Evolutionary conservation across 1,140 invertebrate genomes (phyloP), one percentile per base, ranked within the genome.

Genomic region (Drosophila erecta): DNA sequence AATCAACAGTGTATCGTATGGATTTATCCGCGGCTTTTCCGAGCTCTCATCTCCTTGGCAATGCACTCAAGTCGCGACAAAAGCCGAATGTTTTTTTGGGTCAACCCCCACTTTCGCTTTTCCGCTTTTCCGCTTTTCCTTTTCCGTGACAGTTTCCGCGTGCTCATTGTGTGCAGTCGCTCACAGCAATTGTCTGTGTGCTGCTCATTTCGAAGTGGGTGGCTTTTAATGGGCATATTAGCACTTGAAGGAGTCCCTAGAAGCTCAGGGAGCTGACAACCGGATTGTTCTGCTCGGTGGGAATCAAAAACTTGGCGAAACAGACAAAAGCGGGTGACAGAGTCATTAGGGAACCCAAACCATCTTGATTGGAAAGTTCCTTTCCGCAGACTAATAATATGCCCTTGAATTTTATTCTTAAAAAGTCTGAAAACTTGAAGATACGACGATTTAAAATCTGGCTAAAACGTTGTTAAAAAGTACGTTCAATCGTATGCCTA

Each of bases 71-170:
- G 35, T 14, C 22, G 12, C 54, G 40, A 66, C 71, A 75, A 58
- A 65, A 76, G 60, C 53, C 24, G 53, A 76, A 76, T 76, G 72
- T 76, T 76, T 76, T 76, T 76, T 76, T 76, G 72, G 71, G 72
- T 76, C 72, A 75, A 47, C 60, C 46, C 49, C 46, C 66, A 7
- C 47, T 20, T 12, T 46, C 43, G 15, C 60, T 30, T 33, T 62
- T 20, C 37, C 20, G 46, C 17, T 33, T 50, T 76, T 44, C 40
- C 58, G 37, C 54, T 76, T 80, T 81, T 58, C 14, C 58, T 53
- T 51, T 60, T 71, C 71, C 22, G 54, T 54, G 43, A 81, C 78
- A 66, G 44, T 73, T 83, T 75, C 49, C 51, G 37, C 69, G 47
- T 47, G 15, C 50, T 60, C 55, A 71, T 75, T 76, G 62, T 69